phyloP scores from a whole-genome alignment of 2,797 vertebrate species.

The Yasuhikotakia modesta region DNA sequence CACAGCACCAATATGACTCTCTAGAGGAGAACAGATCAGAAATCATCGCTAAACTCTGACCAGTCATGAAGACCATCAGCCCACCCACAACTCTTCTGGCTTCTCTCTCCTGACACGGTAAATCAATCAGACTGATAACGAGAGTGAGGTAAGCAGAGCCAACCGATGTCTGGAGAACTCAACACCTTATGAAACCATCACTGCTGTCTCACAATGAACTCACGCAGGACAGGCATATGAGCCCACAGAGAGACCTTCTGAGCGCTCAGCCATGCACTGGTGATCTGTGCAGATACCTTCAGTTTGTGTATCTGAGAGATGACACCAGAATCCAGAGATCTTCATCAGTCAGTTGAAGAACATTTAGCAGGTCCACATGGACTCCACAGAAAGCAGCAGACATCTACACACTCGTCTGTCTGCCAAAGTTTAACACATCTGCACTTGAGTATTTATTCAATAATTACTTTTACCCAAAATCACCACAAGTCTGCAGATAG shows the following conservation, averaged over 20 bases:
- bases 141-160: slow-evolving; percentile 54
- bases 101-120: slow-evolving; percentile 55
- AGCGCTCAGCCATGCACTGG: slow-evolving; percentile 43
- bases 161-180: slow-evolving; percentile 65
- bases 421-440: background rate
- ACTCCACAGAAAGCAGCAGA: background rate
- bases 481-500: too few relatives aligned
- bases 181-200: slow-evolving; percentile 71
- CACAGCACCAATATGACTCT: slow-evolving; percentile 15
- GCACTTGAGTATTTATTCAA: too few relatives aligned
- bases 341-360: background rate
- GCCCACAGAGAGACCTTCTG: slow-evolving; percentile 65
- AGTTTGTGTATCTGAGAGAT: background rate
- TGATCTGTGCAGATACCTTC: slow-evolving; percentile 10
- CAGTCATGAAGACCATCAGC: slow-evolving; percentile 13
- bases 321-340: background rate
- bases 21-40: slow-evolving; percentile 18
- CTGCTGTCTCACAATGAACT: slow-evolving; percentile 67
- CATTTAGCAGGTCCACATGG: background rate
- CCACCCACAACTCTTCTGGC: slow-evolving; percentile 34
- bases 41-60: slow-evolving; percentile 27
- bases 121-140: slow-evolving; percentile 67
- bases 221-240: slow-evolving; percentile 67
- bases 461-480: too few relatives aligned
- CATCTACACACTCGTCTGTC: background rate